A percentile compares a stretch with the other conserved stretches of the same genome.
Evolutionary conservation across 1,140 invertebrate genomes (phyloP).

Genomic region (Eubasilissa regina): DNA sequence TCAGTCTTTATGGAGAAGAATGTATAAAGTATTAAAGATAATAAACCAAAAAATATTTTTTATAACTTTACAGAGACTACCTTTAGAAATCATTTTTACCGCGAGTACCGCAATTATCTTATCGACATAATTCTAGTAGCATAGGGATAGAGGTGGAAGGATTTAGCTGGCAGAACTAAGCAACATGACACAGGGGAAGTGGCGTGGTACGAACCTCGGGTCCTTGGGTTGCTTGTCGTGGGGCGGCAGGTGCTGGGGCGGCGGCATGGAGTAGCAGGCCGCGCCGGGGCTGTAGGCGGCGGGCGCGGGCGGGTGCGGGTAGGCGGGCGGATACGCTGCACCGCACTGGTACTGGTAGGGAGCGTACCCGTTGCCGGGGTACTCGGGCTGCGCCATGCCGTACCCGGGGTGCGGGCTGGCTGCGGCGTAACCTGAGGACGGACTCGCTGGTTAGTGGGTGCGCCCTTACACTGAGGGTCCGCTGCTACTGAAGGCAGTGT

Average conservation of each 20-base stretch:
- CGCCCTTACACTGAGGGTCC: no score
- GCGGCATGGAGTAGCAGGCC: slow-evolving; percentile 88
- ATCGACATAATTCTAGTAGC: not conserved
- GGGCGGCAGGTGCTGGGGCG: slow-evolving; percentile 81
- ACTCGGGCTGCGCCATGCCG: slow-evolving; percentile 84
- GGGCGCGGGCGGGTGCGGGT: slow-evolving; percentile 76
- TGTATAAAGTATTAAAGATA: no score
- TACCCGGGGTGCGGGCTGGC: slow-evolving; percentile 89
- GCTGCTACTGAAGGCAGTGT: no score
- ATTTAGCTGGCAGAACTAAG: no score
- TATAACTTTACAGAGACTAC: no score
- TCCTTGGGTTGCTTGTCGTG: slow-evolving; percentile 82
- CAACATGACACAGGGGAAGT: not conserved
- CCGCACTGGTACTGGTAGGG: slow-evolving; percentile 75
- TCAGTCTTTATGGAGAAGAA: no score
- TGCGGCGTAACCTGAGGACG: slow-evolving; percentile 80
- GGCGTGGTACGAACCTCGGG: slow-evolving; percentile 78
- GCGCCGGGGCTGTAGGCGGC: slow-evolving; percentile 81
- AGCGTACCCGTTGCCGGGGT: slow-evolving; percentile 83
- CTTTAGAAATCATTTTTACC: no score
- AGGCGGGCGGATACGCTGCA: slow-evolving; percentile 77
- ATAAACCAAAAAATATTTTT: no score
- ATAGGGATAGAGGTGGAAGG: not conserved
- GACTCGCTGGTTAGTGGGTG: no score
- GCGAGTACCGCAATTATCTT: no score